Conservation (phyloP, 2,113 vertebrate genomes). For the Xyliphius kryptos region DNA sequence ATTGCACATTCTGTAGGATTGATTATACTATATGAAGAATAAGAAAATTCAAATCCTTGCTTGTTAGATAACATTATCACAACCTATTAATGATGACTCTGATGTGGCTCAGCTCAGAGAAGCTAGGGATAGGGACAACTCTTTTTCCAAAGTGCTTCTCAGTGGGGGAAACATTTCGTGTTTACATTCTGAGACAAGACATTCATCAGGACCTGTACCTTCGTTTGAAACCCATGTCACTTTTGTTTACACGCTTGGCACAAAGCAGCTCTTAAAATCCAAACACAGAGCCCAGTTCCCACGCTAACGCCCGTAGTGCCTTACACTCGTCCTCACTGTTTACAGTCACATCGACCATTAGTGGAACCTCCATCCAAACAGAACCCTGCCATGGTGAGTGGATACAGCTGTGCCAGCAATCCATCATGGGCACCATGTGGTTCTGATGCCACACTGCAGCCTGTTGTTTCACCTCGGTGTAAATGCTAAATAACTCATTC, state of each 20-base stretch:
- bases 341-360: slow-evolving; percentile 31
- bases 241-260: slow-evolving; percentile 23
- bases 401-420: slow-evolving; percentile 27
- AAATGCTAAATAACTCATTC: too few relatives aligned
- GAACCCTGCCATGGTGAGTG: slow-evolving; percentile 37
- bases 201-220: slow-evolving; percentile 13
- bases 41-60: too few relatives aligned
- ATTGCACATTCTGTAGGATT: too few relatives aligned
- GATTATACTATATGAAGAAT: too few relatives aligned
- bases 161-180: slow-evolving; percentile 3
- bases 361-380: slow-evolving; percentile 30
- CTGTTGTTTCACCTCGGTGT: too few relatives aligned
- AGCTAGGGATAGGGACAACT: too few relatives aligned
- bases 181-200: slow-evolving; percentile 21
- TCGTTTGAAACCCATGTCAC: neutral
- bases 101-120: too few relatives aligned
- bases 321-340: slow-evolving; percentile 43
- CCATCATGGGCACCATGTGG: slow-evolving; percentile 22
- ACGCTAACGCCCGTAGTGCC: slow-evolving; percentile 21
- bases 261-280: slow-evolving; percentile 26
- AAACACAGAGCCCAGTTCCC: slow-evolving; percentile 37
- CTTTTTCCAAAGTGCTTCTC: neutral
- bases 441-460: neutral
- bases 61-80: too few relatives aligned
- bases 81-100: too few relatives aligned